Evolutionary conservation across 2,797 vertebrate genomes (phyloP).

Genomic region (Gila robusta): DNA sequence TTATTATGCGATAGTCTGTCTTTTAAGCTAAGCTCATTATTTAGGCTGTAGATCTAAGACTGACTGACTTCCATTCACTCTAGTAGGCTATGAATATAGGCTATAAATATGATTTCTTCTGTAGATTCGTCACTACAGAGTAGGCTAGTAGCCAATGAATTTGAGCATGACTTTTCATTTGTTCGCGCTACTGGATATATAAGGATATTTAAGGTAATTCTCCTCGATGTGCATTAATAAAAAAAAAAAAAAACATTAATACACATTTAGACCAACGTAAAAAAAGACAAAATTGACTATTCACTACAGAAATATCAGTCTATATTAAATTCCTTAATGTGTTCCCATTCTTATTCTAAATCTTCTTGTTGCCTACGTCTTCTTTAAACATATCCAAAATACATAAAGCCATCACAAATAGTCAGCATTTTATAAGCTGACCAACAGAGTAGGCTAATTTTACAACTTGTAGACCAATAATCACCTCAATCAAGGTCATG

Average conservation of each 20-base stretch:
- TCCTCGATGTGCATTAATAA: background rate
- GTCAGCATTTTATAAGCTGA: background rate
- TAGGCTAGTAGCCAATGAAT: no score
- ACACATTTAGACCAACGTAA: background rate
- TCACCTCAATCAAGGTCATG: background rate
- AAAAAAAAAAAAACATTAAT: background rate
- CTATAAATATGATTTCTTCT: background rate
- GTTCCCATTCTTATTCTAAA: background rate
- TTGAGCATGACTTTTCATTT: background rate
- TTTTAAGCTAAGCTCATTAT: background rate
- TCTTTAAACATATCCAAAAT: background rate
- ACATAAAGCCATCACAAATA: conserved; percentile 10
- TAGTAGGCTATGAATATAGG: background rate
- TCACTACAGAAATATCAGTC: background rate
- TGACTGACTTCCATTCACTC: background rate
- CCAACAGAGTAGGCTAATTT: background rate
- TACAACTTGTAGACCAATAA: conserved; percentile 2
- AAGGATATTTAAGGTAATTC: background rate
- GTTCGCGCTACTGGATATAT: background rate
- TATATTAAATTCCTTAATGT: background rate
- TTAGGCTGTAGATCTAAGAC: background rate
- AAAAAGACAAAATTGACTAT: background rate
- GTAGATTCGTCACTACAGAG: background rate
- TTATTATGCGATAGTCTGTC: background rate
- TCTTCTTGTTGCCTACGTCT: background rate